Conservation (phyloP, 1,140 invertebrate species). For the Triops longicaudatus region DNA sequence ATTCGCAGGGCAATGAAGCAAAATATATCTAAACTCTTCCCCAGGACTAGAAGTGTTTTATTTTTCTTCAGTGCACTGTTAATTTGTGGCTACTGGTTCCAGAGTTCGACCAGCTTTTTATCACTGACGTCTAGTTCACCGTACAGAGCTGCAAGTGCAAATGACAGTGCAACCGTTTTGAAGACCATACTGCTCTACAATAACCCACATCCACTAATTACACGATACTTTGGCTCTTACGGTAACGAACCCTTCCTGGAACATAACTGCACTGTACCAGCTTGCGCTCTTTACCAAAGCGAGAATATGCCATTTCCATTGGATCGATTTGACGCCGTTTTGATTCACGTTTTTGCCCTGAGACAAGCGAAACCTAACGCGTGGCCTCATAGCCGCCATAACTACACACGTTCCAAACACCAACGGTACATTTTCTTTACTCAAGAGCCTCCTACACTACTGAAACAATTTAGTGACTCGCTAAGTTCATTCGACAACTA, state of each 20-base stretch:
- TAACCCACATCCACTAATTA: neutral
- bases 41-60: too few relatives aligned
- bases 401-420: conserved; percentile 1
- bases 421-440: conserved; percentile 33
- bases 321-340: neutral
- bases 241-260: neutral
- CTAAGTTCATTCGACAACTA: conserved; percentile 25
- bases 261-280: neutral
- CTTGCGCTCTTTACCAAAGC: neutral
- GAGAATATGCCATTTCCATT: neutral
- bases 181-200: neutral
- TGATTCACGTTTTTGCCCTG: neutral
- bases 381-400: conserved; percentile 29
- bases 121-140: neutral
- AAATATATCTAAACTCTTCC: too few relatives aligned
- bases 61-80: too few relatives aligned
- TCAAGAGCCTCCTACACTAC: conserved; percentile 32
- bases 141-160: neutral
- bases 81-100: too few relatives aligned
- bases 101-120: too few relatives aligned
- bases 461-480: neutral
- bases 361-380: neutral
- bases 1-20: too few relatives aligned
- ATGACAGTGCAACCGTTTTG: neutral
- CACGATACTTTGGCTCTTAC: neutral